These are phyloP conservation scores for Cyphomyrus plagiostoma DNA, from an alignment of 2,113 vertebrate genomes.

Conservation along the genomic window DNA sequence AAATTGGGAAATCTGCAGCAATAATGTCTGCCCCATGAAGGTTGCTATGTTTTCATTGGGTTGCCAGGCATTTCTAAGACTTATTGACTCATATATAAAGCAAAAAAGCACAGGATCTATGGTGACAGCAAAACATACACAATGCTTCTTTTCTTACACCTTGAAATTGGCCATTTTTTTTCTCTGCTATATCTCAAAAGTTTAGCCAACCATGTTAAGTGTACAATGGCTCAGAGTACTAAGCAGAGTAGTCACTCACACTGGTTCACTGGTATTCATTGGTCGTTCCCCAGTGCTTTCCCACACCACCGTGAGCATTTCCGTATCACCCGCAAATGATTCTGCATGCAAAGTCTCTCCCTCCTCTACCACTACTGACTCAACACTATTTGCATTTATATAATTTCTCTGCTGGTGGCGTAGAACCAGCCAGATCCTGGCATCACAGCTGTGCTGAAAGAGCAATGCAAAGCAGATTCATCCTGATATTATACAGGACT, in stretches of 20 bases:
- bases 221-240: background rate
- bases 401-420: background rate
- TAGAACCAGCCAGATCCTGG: background rate
- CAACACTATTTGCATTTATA: background rate
- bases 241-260: background rate
- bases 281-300: background rate
- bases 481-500: background rate
- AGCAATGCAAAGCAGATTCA: background rate
- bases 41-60: background rate
- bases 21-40: background rate
- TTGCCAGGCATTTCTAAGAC: background rate
- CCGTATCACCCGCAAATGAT: background rate
- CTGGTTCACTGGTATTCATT: background rate
- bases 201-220: background rate
- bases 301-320: background rate
- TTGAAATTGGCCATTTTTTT: background rate
- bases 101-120: background rate
- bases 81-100: background rate
- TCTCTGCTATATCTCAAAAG: background rate
- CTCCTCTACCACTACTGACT: background rate
- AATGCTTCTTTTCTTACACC: background rate
- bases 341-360: background rate
- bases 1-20: background rate
- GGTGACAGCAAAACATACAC: background rate
- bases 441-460: background rate